Evolutionary conservation across 2,888 invertebrate species (phyloP).

Genomic region (Minunthozetes semirufus): DNA sequence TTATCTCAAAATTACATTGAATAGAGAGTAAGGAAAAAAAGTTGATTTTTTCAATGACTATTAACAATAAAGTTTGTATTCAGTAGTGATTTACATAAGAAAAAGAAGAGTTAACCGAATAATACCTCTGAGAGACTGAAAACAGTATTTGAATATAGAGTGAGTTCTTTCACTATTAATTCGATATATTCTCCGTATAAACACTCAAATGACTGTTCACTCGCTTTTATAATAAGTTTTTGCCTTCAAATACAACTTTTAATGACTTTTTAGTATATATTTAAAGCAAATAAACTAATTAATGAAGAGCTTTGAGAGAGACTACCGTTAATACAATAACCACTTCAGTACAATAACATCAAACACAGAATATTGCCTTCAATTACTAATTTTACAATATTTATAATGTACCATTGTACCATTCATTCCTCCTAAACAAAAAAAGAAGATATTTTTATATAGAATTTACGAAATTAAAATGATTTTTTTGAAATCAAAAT

Average conservation of each 20-base stretch:
- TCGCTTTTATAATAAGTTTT: background rate
- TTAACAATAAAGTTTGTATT: background rate
- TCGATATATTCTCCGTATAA: background rate
- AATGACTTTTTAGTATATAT: background rate
- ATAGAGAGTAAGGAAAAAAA: too few species aligned
- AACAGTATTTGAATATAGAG: slow-evolving; percentile 1
- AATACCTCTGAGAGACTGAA: background rate
- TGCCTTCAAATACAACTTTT: background rate
- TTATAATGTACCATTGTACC: too few species aligned
- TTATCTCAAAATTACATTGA: background rate
- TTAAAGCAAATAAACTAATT: background rate
- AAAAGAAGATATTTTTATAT: too few species aligned
- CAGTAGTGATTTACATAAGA: background rate
- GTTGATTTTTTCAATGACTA: background rate
- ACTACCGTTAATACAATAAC: background rate
- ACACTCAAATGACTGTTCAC: background rate
- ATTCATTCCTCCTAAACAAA: too few species aligned
- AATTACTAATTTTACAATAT: too few species aligned
- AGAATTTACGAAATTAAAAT: too few species aligned
- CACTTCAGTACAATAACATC: background rate
- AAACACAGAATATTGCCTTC: too few species aligned
- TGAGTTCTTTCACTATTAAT: background rate
- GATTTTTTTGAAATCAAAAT: too few species aligned
- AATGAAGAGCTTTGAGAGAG: background rate
- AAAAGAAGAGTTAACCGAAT: background rate